Conservation (phyloP, 2,797 vertebrate species). For the Protonibea diacanthus region DNA sequence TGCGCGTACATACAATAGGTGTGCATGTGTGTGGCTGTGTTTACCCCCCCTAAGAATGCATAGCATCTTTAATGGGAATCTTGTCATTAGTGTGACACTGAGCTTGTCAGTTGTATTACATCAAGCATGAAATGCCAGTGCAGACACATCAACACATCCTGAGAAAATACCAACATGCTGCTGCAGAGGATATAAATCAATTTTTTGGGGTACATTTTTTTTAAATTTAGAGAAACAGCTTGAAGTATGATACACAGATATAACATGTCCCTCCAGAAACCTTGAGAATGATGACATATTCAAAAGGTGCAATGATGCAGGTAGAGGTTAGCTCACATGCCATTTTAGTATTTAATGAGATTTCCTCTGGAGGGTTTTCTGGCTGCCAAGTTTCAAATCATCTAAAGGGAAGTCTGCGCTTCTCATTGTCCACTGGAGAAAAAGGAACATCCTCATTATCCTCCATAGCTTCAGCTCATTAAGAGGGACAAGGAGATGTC, state of each 20-base stretch:
- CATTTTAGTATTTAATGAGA: conserved; percentile 82
- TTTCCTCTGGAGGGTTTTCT: conserved; percentile 72
- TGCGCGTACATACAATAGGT: conserved; percentile 22
- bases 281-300: conserved; percentile 64
- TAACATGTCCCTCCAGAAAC: conserved; percentile 52
- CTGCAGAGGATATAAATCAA: conserved; percentile 37
- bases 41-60: conserved; percentile 24
- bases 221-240: conserved; percentile 58
- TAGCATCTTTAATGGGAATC: conserved; percentile 57
- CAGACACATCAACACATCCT: conserved; percentile 17
- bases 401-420: conserved; percentile 61
- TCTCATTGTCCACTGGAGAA: conserved; percentile 70
- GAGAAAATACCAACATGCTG: conserved; percentile 47
- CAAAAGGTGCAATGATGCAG: conserved; percentile 69
- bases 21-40: conserved; percentile 30
- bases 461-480: conserved; percentile 72
- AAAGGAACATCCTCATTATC: conserved; percentile 78
- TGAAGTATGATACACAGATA: conserved; percentile 46
- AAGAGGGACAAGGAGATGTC: conserved; percentile 70
- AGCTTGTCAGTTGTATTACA: conserved; percentile 56
- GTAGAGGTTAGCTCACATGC: conserved; percentile 68
- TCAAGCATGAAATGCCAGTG: conserved; percentile 55
- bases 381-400: conserved; percentile 79
- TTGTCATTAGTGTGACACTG: conserved; percentile 68
- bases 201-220: conserved; percentile 42